Evolutionary conservation across 2,888 invertebrate genomes (phyloP), one percentile per base, ranked within the genome.

Genomic region (Carcina quercana): DNA sequence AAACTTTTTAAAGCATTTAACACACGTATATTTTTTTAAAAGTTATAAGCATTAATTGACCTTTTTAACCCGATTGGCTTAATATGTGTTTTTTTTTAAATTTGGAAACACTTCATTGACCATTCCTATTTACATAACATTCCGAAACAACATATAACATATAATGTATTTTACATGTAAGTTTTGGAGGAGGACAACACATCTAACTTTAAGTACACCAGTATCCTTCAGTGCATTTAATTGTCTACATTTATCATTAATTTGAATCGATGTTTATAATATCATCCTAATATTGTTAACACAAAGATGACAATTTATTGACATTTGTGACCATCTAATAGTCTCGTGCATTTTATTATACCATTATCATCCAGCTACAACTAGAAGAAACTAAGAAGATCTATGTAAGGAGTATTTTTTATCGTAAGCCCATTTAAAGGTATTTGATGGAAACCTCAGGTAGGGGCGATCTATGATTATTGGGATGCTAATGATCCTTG

Each of bases 1-100:
- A 38, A 27, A 31, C n/a, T 29, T 59, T 55, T 53, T 48, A 53
- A 79, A 76, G 75, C 61, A 59, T 67, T 59, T n/a, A 60, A 47
- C 56, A 51, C 38, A 38, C n/a, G n/a, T n/a, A n/a, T n/a, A n/a
- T n/a, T n/a, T 50, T 47, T 43, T 40, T 30, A 31, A 28, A 14
- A 8, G 12, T 30, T 24, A 24, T 14, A 55, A 71, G 69, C 72
- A 63, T 65, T 69, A 66, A 59, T 51, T 37, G 48, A 57, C 55
- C 58, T 53, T 39, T 47, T 51, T 46, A 45, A 58, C 59, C 66
- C 51, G 40, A 21, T 33, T 19, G 25, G 28, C 12, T 15, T 15
- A 14, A 14, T 14, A n/a, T 14, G 13, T 14, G 8, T 14, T n/a
- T 26, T n/a, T 13, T 13, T 25, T 13, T 13, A 22, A 17, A 13